Base-by-base conservation (phyloP, 1,140 invertebrate species). In the Chrysopa pallens region DNA sequence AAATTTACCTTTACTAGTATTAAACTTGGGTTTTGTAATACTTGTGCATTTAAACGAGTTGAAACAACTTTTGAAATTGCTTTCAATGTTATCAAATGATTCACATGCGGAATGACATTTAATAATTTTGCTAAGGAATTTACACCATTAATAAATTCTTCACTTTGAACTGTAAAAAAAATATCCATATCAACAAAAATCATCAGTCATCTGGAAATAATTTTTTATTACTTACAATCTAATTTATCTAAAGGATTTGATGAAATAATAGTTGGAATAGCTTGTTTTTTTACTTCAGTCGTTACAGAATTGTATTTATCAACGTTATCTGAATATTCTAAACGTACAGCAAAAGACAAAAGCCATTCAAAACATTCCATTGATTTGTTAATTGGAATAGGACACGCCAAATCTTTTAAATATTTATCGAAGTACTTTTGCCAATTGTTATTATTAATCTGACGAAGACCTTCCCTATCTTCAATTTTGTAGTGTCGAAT, bases 401-500 rank as follows among this genome's bases (percentile, higher is more conserved):
- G 74, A 62, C 79, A 79, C 3, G 72, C 70, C 11, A 93, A 45
- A 55, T 88, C 79, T 38, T 61, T 61, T 50, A 86, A 72, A 63
- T 93, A 97, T 55, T 78, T 69, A 35, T 74, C 55, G 60, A 82
- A 91, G 11, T 69, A 64, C 52, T 74, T 67, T 17, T 68, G 61
- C 91, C 91, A 96, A 31, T 73, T 57, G 12, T 62, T 50, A 13
- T 69, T 66, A 39, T 66, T 59, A 6, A 78, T 71, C 45, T 80
- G 68, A 38, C 82, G 68, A 14, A 97, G 57, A 1, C 61, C 64
- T 46, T 72, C 73, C 15, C 88, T 65, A 45, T 89, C 80, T 58
- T 92, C 84, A 44, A 89, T 83, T 51, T 78, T 79, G 52, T 90
- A 90, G 51, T 82, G 75, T 12, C 90, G 75, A 49, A 95, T 92